Conservation (phyloP, 2,797 vertebrate genomes). For the Myripristis murdjan region DNA sequence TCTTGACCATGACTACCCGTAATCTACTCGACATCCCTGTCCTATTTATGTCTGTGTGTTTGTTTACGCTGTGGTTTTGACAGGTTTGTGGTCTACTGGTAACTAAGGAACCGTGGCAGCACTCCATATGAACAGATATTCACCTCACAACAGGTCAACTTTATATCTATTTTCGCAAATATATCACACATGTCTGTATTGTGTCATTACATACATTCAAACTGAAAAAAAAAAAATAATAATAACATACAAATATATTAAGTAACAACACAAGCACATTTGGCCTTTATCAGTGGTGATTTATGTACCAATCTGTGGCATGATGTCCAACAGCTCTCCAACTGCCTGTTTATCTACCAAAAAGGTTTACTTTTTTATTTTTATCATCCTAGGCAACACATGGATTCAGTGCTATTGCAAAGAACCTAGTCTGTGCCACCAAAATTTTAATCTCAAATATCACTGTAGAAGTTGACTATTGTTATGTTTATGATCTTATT, state of each 20-base stretch:
- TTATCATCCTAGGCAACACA: slow-evolving; percentile 22
- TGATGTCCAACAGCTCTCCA: slow-evolving; percentile 59
- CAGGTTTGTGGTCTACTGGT: slow-evolving; percentile 71
- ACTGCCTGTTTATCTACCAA: neutral
- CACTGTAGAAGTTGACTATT: slow-evolving; percentile 43
- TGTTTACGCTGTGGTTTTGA: slow-evolving; percentile 67
- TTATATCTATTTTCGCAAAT: slow-evolving; percentile 71
- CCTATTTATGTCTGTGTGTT: slow-evolving; percentile 81
- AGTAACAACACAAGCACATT: slow-evolving; percentile 70
- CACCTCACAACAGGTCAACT: slow-evolving; percentile 75
- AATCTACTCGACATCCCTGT: slow-evolving; percentile 94
- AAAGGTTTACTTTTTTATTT: slow-evolving; percentile 21
- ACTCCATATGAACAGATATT: slow-evolving; percentile 75
- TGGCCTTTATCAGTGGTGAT: slow-evolving; percentile 71
- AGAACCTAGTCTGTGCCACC: slow-evolving; percentile 42
- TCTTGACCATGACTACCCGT: slow-evolving; percentile 95
- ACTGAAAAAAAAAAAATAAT: slow-evolving; percentile 54
- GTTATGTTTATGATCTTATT: slow-evolving; percentile 22
- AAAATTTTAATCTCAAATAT: slow-evolving; percentile 31
- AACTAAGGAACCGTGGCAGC: slow-evolving; percentile 74
- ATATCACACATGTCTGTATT: slow-evolving; percentile 66
- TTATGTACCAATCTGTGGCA: slow-evolving; percentile 31
- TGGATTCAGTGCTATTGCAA: slow-evolving; percentile 32
- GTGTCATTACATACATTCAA: slow-evolving; percentile 76
- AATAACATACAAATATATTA: slow-evolving; percentile 80